Conservation (phyloP, 2,888 invertebrate genomes). For the Agrotis segetum region DNA sequence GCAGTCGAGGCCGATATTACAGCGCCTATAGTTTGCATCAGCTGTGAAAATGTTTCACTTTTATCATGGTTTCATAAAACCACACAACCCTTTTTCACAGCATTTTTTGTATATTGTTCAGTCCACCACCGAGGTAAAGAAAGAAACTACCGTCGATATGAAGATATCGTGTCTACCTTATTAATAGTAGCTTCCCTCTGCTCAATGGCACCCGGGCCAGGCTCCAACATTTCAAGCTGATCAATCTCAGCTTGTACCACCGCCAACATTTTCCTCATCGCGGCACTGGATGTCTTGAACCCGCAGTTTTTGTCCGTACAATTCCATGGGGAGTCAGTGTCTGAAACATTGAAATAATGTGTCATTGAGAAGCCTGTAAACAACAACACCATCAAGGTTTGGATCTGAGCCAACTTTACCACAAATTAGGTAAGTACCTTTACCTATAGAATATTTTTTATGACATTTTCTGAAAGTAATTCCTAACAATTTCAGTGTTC, state of each 20-base stretch:
- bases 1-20: too few species aligned
- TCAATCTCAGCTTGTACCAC: conserved; percentile 93
- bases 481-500: neutral
- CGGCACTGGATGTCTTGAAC: conserved; percentile 91
- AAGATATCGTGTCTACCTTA: conserved; percentile 75
- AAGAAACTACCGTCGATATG: neutral
- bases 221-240: conserved; percentile 91
- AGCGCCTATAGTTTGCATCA: too few species aligned
- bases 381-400: neutral
- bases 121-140: neutral
- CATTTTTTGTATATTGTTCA: too few species aligned
- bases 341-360: conserved; percentile 75
- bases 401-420: neutral
- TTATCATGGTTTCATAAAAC: too few species aligned
- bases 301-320: conserved; percentile 92
- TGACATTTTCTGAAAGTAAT: too few species aligned
- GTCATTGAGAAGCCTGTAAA: neutral
- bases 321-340: conserved; percentile 91
- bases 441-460: neutral
- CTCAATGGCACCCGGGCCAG: conserved; percentile 92
- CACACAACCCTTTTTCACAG: too few species aligned
- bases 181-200: conserved; percentile 91
- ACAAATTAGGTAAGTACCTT: neutral
- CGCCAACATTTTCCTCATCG: conserved; percentile 91
- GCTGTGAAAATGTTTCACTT: too few species aligned